phyloP scores from a whole-genome alignment of 2,888 invertebrate genomes.

The Oligia strigilis region DNA sequence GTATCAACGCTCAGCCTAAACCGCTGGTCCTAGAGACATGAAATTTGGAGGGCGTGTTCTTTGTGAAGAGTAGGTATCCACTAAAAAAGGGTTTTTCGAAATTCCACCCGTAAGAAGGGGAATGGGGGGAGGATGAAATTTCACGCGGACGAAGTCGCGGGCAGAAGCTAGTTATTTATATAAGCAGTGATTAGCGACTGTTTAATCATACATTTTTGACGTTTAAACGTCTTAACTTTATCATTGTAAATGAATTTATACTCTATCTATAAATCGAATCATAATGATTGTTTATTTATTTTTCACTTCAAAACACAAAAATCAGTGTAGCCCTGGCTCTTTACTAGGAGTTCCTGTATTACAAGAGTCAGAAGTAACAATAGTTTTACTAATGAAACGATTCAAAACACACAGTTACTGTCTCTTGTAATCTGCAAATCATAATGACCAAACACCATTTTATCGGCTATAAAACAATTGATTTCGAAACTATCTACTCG shows the following conservation, averaged over 20 bases:
- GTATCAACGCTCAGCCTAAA: too few species aligned
- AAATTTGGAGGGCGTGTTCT: too few species aligned
- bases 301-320: too few species aligned
- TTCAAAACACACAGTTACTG: slow-evolving; percentile 32
- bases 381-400: slow-evolving; percentile 8
- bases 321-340: too few species aligned
- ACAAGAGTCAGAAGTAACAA: not conserved
- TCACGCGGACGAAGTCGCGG: too few species aligned
- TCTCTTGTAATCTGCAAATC: slow-evolving; percentile 28
- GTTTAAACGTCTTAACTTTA: not conserved
- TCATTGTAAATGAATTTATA: not conserved
- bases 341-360: too few species aligned
- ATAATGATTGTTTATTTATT: too few species aligned
- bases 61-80: too few species aligned
- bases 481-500: slow-evolving; percentile 32
- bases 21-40: too few species aligned
- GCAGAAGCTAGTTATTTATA: not conserved
- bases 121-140: too few species aligned
- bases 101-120: too few species aligned
- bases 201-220: not conserved
- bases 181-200: not conserved
- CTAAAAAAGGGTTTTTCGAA: too few species aligned
- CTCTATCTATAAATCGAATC: not conserved
- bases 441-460: slow-evolving; percentile 1
- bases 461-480: slow-evolving; percentile 49